Evolutionary conservation across 2,113 vertebrate genomes (phyloP), one percentile per base, ranked within the genome.

Genomic region (Hippopotamus amphibius): DNA sequence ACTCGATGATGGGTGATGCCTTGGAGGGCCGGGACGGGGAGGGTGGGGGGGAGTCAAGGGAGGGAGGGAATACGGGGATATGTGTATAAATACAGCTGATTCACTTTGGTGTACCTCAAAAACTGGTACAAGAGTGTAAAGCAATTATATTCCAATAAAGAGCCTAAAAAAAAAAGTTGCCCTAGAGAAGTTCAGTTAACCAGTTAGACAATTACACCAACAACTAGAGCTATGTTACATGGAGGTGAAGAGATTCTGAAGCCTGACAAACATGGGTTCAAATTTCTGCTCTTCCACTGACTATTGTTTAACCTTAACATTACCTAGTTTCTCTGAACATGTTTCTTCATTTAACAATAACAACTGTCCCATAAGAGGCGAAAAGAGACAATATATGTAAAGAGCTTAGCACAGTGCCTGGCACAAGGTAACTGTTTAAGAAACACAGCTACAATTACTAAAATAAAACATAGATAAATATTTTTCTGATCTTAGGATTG

Each of bases 321-420:
- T 59, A 82, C 65, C 61, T 26, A 90, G 50, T 81, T 65, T 90
- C 79, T 68, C 61, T 55, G 7, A 91, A 85, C 10, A 77, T 22
- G 3, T 46, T 92, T 97, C 83, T 79, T 96, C 72, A 79, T 41
- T 79, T 57, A 84, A 74, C 14, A 93, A 3, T n/a, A 93, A 93
- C 3, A 69, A 66, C 61, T n/a, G 61, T 71, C 24, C 11, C 53
- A 43, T n/a, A 68, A 77, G 48, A 93, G 41, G 81, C 12, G 50
- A 87, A 94, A 79, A 88, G 53, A 57, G 33, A 84, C 4, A 94
- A 87, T 59, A n/a, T 12, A 77, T 3, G 3, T 48, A n/a, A 80
- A 84, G 3, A 84, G 24, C 37, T 93, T 46, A 86, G 53, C 30
- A 68, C 4, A 84, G 37, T 79, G 16, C 17, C 66, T 84, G 21